Evolutionary conservation across 2,888 invertebrate genomes (phyloP).

Genomic region (Adela reaumurella): DNA sequence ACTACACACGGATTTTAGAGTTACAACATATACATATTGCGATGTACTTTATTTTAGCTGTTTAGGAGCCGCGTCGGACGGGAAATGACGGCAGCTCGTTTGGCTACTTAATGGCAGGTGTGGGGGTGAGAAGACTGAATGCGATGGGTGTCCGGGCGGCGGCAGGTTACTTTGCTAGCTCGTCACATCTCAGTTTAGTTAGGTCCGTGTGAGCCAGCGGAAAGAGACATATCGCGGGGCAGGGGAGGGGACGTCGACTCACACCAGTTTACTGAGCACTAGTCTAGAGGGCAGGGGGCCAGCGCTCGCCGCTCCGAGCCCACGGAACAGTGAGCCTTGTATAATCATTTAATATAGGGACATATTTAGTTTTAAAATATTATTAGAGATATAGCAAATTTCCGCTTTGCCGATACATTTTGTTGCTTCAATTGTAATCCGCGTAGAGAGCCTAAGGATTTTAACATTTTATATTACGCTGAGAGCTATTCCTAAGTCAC

Average conservation of each 20-base stretch:
- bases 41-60: neutral
- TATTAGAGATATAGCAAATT: constrained; percentile 51
- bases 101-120: neutral
- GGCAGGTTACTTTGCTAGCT: neutral
- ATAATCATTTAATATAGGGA: constrained; percentile 54
- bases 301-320: neutral
- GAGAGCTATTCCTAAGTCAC: constrained; percentile 57
- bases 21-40: too few relatives aligned
- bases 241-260: too few relatives aligned
- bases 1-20: constrained; percentile 53
- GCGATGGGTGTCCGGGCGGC: too few relatives aligned
- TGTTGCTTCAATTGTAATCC: constrained; percentile 55
- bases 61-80: neutral
- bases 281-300: neutral
- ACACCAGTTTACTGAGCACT: neutral
- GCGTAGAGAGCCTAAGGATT: constrained; percentile 54
- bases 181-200: neutral
- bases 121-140: neutral
- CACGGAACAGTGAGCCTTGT: constrained; percentile 43
- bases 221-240: too few relatives aligned
- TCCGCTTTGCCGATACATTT: constrained; percentile 55
- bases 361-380: constrained; percentile 53
- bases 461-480: constrained; percentile 48
- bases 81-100: neutral
- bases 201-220: neutral